Conservation (phyloP, 2,888 invertebrate genomes). For the Coenonympha glycerion region DNA sequence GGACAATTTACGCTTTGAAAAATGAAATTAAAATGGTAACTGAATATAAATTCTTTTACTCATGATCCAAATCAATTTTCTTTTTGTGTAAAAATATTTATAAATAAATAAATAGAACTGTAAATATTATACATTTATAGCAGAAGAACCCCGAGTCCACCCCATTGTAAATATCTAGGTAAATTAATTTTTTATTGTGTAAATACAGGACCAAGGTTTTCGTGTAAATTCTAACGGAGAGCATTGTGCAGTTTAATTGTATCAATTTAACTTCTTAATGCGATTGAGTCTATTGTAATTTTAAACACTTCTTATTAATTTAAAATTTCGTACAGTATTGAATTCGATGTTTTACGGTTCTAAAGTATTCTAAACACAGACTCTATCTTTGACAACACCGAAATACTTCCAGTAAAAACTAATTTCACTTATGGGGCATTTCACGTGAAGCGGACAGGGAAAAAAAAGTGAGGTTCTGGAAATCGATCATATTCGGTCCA, state of each 20-base stretch:
- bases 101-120: no score
- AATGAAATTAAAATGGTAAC: no score
- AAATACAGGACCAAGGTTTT: conserved; percentile 67
- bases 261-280: conserved; percentile 26
- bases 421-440: no score
- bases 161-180: conserved; percentile 65
- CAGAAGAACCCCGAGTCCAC: conserved; percentile 16
- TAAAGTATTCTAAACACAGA: conserved; percentile 3
- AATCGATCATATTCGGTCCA: no score
- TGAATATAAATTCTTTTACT: no score
- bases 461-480: no score
- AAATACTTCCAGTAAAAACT: background rate
- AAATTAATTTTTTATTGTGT: conserved; percentile 61
- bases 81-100: no score
- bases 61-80: no score
- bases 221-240: conserved; percentile 39
- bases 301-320: background rate
- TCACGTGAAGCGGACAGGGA: no score
- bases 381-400: background rate
- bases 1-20: no score
- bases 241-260: conserved; percentile 46
- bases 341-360: background rate
- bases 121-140: background rate
- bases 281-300: conserved; percentile 29
- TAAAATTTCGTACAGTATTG: background rate